Base-by-base conservation (phyloP, 2,797 vertebrate genomes). In the Champsocephalus esox region DNA sequence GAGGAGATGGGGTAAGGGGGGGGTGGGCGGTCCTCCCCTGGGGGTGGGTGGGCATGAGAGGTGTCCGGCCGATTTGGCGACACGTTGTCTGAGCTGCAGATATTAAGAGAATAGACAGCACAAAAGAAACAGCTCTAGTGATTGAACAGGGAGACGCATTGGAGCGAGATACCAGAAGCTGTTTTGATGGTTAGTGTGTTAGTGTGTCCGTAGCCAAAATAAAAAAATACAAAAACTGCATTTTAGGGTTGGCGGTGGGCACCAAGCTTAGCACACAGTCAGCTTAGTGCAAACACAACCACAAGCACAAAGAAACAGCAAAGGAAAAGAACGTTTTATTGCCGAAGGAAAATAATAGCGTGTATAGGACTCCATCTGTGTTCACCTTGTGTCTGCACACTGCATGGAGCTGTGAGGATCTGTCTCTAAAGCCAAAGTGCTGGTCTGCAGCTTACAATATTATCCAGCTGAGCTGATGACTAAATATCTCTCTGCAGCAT, bases 61-160 rank as follows among this genome's bases (percentile, higher is more conserved):
- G 94, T 95, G 90, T 96, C 96, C 95, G 93, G 95, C 94, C 96
- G 94, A 94, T 94, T 94, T 92, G 95, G 92, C 80, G 91, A 96
- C 89, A 93, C 93, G 91, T 94, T 95, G 82, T 95, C 95, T 92
- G 95, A 94, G 95, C 96, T 96, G 97, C 92, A 95, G 94, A 95
- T 88, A 93, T 92, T 93, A 91, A 93, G 90, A 95, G 91, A 93
- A 94, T 93, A 94, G 91, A 95, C 92, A 93, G 93, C 92, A 94
- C 89, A 94, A 90, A 90, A 90, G 81, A 93, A 84, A 94, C 92
- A 95, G 93, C 94, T 93, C 95, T 92, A 92, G 92, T 94, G 88
- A 85, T 87, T 94, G 94, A 89, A 92, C 89, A 90, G 88, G 93
- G 90, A 93, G 82, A 92, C 87, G 70, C 72, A 81, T 73, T 44